These are phyloP conservation scores for Hipparchia sbordonii DNA, from an alignment of 2,888 invertebrate genomes.

Conservation along the genomic window DNA sequence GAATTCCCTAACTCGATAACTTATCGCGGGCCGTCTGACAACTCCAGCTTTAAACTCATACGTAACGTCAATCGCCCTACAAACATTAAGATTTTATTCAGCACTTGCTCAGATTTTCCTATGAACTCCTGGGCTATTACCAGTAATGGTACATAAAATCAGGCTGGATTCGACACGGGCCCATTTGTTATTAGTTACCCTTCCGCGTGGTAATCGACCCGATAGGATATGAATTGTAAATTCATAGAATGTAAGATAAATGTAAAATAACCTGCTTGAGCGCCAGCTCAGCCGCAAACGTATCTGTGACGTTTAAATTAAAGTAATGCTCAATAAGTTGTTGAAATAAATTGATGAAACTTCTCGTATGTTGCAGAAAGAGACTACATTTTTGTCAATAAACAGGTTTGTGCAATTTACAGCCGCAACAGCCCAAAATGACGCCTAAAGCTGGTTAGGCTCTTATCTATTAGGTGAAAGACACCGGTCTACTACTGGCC, in stretches of 20 bases:
- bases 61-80: no score
- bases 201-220: slow-evolving; percentile 53
- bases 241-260: slow-evolving; percentile 37
- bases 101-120: neutral
- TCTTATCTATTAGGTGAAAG: no score
- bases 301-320: neutral
- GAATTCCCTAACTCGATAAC: no score
- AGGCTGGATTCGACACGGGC: slow-evolving; percentile 54
- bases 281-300: neutral
- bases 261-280: neutral
- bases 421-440: no score
- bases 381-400: no score
- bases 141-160: slow-evolving; percentile 54
- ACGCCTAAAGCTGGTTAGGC: no score
- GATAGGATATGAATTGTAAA: slow-evolving; percentile 49
- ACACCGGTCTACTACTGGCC: no score
- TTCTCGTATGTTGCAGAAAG: no score
- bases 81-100: neutral
- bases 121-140: neutral
- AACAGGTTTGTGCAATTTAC: no score
- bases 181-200: slow-evolving; percentile 52
- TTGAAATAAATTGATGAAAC: no score
- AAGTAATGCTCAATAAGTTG: neutral
- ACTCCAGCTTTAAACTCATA: no score
- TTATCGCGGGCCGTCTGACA: no score